Evolutionary conservation across 2,888 invertebrate species (phyloP), one percentile per base, ranked within the genome.

Genomic region (Leucoma salicis): DNA sequence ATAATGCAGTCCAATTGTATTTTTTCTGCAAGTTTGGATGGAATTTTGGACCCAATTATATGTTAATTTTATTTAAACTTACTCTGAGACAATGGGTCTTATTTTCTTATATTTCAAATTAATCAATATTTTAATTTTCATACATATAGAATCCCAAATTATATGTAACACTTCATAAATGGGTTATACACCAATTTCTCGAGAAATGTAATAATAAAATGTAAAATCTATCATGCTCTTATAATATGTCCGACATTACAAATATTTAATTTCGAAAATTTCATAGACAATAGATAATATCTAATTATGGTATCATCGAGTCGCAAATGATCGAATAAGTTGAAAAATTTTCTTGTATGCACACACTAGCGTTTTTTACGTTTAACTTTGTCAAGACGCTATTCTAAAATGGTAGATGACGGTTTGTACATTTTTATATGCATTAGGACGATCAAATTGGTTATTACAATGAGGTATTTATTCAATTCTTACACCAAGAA

Each of bases 41-140:
- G 87, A 87, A 78, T 62, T 76, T 88, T 89, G 87, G 88, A 87
- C 88, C 87, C 88, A 82, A 82, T 82, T 77, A 75, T n/a, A 72
- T 79, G 8, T 76, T 70, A 73, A 59, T 68, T n/a, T n/a, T 73
- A 66, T 66, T 63, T 75, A 57, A 67, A 73, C 64, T 75, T 78
- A 79, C 81, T 86, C 86, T 83, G 85, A 78, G 82, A 70, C 70
- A 78, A 70, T 70, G 68, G 75, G 69, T 70, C 66, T 60, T 66
- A 57, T 58, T 63, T 67, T 60, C 61, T 68, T 69, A 70, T 46
- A 61, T 68, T 69, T 64, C 60, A 73, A 74, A 76, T 69, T 66
- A 72, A 71, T 70, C 58, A 60, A 69, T 72, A 71, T 66, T 71
- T 70, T 61, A 60, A 70, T 68, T 63, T 45, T 70, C 66, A 73